These are phyloP conservation scores for Glaucomys volans DNA, from an alignment of 2,113 vertebrate genomes.

Conservation along the genomic window DNA sequence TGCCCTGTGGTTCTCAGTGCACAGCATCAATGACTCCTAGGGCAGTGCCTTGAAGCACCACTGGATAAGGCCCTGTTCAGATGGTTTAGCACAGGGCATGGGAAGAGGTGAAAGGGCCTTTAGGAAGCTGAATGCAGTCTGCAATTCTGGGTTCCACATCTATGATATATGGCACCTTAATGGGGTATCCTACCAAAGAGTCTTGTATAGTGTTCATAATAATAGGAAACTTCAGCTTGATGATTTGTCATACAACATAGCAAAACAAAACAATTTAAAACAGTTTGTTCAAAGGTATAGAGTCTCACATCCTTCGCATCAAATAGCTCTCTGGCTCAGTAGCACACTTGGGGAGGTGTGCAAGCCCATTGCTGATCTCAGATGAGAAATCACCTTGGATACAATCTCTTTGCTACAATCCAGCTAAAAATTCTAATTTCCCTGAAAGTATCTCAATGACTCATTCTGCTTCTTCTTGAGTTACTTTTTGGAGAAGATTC, in stretches of 20 bases:
- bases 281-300: background rate
- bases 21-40: background rate
- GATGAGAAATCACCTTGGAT: background rate
- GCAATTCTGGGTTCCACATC: background rate
- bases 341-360: background rate
- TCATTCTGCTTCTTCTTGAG: background rate
- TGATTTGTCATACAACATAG: background rate
- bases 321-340: background rate
- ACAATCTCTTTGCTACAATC: background rate
- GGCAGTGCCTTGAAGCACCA: background rate
- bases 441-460: background rate
- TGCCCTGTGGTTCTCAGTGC: background rate
- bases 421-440: background rate
- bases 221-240: background rate
- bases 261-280: background rate
- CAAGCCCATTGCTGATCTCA: background rate
- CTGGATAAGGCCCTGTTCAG: background rate
- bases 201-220: background rate
- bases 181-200: background rate
- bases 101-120: background rate
- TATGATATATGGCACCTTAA: background rate
- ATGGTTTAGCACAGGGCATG: background rate
- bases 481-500: conserved; percentile 35
- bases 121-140: background rate
- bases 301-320: background rate